Percentiles rank a stretch among this genome's conserved stretches.
Conservation (phyloP, 2,888 invertebrate species). For the Periphyllus acericola region DNA sequence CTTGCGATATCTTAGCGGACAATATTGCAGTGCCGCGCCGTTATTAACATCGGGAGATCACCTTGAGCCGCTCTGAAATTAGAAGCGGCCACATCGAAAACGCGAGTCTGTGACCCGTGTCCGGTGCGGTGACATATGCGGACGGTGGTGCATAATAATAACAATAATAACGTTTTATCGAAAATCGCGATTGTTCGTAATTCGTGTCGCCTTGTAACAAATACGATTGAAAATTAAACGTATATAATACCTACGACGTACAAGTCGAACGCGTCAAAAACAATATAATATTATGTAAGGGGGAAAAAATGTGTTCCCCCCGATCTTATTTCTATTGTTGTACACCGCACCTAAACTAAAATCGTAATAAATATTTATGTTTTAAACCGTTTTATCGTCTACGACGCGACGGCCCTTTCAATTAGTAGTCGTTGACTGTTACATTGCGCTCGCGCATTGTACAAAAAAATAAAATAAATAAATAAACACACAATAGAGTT, state of each 20-base stretch:
- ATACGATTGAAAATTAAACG: conserved; percentile 14
- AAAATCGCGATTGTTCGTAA: conserved; percentile 27
- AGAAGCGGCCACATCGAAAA: conserved; percentile 27
- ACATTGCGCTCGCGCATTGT: no score
- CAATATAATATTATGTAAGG: no score
- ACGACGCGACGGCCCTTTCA: no score
- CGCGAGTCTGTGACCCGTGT: conserved; percentile 44
- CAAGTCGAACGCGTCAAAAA: not conserved
- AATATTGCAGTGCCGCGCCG: not conserved
- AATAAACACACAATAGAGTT: no score
- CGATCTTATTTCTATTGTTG: no score
- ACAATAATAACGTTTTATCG: conserved; percentile 20
- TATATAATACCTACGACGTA: no score
- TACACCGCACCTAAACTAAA: no score
- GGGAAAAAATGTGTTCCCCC: no score
- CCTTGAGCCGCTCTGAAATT: conserved; percentile 35
- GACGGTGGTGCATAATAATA: not conserved
- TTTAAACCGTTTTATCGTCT: no score
- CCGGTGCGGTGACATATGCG: conserved; percentile 12
- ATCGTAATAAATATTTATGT: no score
- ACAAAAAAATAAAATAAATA: no score
- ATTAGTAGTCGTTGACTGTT: no score
- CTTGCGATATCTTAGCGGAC: conserved; percentile 10
- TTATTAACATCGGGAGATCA: conserved; percentile 19
- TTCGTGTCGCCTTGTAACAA: conserved; percentile 40